Evolutionary conservation across 2,888 invertebrate species (phyloP).

Genomic region (Penaeus monodon): DNA sequence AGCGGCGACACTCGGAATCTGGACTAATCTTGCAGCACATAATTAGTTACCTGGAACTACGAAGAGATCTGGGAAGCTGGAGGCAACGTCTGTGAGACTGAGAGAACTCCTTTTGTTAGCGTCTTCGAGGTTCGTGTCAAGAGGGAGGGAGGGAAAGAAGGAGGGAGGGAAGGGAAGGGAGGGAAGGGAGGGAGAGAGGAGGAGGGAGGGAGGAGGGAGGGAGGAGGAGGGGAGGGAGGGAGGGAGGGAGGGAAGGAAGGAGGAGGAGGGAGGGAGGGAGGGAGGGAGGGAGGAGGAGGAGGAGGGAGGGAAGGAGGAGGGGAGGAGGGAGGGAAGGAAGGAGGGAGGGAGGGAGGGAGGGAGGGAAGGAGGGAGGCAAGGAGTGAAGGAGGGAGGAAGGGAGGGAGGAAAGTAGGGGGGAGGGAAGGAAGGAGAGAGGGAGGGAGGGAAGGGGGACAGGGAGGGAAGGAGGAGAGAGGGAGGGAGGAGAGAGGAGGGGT

Average conservation of each 20-base stretch:
- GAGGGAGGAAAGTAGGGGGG: background rate
- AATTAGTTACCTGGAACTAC: conserved; percentile 23
- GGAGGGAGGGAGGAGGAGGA: background rate
- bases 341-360: background rate
- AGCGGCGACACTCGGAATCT: conserved; percentile 17
- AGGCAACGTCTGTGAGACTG: background rate
- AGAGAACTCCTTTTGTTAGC: background rate
- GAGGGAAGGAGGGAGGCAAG: background rate
- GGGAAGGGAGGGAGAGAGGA: background rate
- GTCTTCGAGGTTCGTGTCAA: background rate
- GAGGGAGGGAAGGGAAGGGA: background rate
- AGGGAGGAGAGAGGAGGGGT: background rate
- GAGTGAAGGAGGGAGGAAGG: too few species aligned
- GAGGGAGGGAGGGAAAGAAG: background rate
- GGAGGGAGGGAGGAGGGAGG: background rate
- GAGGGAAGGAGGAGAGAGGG: background rate
- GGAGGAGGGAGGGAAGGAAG: too few species aligned
- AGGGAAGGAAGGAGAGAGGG: background rate
- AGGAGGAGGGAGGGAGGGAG: background rate
- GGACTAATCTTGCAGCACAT: conserved; percentile 23
- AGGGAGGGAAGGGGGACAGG: too few species aligned
- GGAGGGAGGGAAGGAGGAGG: too few species aligned
- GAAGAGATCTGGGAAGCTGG: background rate
- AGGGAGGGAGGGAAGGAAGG: background rate
- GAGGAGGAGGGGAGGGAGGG: background rate